phyloP scores from a whole-genome alignment of 2,113 vertebrate species.

The Hylia prasina region DNA sequence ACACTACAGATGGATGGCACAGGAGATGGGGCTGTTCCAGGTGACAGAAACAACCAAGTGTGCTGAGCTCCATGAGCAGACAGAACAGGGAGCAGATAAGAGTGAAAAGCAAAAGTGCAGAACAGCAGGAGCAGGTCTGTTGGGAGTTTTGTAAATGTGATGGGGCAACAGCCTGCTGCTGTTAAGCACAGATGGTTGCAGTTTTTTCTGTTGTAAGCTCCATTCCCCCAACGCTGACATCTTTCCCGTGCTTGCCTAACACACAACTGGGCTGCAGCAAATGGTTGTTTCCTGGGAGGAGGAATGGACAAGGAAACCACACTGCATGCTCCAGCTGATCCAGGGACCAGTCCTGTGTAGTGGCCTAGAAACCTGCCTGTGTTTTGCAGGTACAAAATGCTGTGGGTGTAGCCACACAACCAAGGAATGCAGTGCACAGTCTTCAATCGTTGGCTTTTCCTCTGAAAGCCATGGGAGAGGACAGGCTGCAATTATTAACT shows the following conservation, averaged over 20 bases:
- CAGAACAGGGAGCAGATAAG: not conserved
- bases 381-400: not conserved
- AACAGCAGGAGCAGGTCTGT: not conserved
- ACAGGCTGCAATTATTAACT: not conserved
- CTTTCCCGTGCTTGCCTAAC: not conserved
- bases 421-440: not conserved
- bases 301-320: fast-evolving
- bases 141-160: not conserved
- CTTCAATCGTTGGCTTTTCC: not conserved
- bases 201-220: not conserved
- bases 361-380: not conserved
- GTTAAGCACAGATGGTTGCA: not conserved
- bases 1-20: too few relatives aligned
- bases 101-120: not conserved
- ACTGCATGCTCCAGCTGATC: fast-evolving
- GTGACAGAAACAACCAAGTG: not conserved
- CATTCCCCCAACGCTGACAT: too few relatives aligned
- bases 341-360: not conserved
- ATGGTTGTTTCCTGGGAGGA: not conserved
- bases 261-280: fast-evolving
- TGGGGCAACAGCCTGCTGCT: not conserved
- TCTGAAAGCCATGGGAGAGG: not conserved
- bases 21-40: not conserved
- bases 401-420: fast-evolving
- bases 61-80: not conserved